Base-by-base conservation (phyloP, 2,888 invertebrate species). In the Philereme vetulata region DNA sequence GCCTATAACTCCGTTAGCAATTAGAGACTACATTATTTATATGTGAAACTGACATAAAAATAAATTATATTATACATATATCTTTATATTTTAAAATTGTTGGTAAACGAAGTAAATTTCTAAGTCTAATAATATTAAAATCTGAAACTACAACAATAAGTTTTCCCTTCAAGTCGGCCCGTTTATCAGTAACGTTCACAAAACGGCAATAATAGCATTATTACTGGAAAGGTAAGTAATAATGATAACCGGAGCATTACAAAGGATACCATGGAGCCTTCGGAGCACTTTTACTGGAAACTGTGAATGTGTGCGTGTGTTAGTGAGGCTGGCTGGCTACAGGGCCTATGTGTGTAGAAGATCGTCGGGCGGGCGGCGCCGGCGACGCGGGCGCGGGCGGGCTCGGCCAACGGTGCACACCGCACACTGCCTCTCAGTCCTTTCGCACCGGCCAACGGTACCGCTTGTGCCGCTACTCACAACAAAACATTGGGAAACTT, bases 361-460 rank as follows among this genome's bases (percentile, higher is more conserved):
- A 74, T 81, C 77, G 76, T 75, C 78, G 77, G 76, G 78, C 81
- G 78, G 84, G 82, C 81, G 80, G 81, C 81, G 76, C 68, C 70
- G 77, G 81, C 79, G 80, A 82, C 85, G 84, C 78, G 80, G 82
- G 86, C 84, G 88, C 85, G 90, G 90, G 90, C 88, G 88, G 89
- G 88, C 89, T 10, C 42, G 42, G 85, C 86, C 92, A 90, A 90
- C 90, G 90, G 90, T 92, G 90, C 85, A 76, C 87, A 84, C 86
- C 88, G 88, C 90, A 88, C 89, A 84, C 84, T 78, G 77, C 78
- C 81, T 80, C 87, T 84, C 91, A 91, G 92, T 91, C 88, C 88
- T 87, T 82, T 85, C 86, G 85, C 86, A 86, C 90, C 89, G 88
- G 88, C 89, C 89, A 91, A 92, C 90, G 92, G 90, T 88, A 90